These are phyloP conservation scores for Cecropterus lyciades DNA, from an alignment of 1,140 invertebrate species.

Conservation along the genomic window DNA sequence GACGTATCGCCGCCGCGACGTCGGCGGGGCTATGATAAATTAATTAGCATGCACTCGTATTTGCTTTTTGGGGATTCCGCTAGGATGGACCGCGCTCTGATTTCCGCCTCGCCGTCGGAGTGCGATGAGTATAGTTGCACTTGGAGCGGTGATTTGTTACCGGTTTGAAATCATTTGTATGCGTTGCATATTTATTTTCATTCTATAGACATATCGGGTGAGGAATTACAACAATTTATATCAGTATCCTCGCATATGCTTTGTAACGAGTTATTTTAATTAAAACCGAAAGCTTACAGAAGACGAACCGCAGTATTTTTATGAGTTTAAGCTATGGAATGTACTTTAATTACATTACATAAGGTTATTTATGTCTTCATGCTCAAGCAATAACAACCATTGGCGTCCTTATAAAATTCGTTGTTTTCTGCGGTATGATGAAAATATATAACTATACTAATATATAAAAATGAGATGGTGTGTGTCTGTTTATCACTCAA, in stretches of 20 bases:
- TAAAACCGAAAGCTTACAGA: slow-evolving; percentile 7
- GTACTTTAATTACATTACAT: background rate
- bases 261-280: slow-evolving; percentile 12
- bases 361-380: background rate
- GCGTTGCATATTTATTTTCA: background rate
- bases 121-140: slow-evolving; percentile 18
- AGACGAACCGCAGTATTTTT: slow-evolving; percentile 14
- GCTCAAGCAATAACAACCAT: background rate
- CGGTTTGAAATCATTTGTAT: background rate
- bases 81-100: slow-evolving; percentile 35
- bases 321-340: slow-evolving; percentile 1
- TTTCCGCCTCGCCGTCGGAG: slow-evolving; percentile 18
- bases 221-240: slow-evolving; percentile 6
- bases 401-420: too few relatives aligned
- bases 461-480: too few relatives aligned
- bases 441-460: too few relatives aligned
- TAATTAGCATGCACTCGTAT: slow-evolving; percentile 65
- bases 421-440: too few relatives aligned
- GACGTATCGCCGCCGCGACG: slow-evolving; percentile 43
- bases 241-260: background rate
- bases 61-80: slow-evolving; percentile 58
- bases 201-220: background rate
- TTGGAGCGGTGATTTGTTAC: slow-evolving; percentile 27
- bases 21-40: slow-evolving; percentile 66
- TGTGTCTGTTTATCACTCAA: too few relatives aligned